Percentiles rank a stretch among this genome's conserved stretches.
Evolutionary conservation across 2,797 vertebrate genomes (phyloP).

Genomic region (Neosilurus hyrtlii): DNA sequence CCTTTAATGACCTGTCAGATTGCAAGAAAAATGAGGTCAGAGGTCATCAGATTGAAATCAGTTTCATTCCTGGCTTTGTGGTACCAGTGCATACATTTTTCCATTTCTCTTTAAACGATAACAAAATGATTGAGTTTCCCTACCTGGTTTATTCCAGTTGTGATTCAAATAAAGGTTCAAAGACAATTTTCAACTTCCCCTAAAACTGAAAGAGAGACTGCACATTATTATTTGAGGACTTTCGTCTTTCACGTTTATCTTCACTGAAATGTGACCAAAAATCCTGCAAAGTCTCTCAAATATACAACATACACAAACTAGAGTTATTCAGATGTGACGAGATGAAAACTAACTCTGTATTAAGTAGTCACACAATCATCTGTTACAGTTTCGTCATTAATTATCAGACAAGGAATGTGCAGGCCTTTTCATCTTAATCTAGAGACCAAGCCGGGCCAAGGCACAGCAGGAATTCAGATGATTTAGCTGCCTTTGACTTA

Average conservation of each 20-base stretch:
- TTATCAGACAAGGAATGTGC: constrained; percentile 78
- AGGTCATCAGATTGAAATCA: constrained; percentile 71
- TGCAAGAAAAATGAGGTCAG: constrained; percentile 72
- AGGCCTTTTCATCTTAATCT: constrained; percentile 73
- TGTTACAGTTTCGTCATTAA: constrained; percentile 71
- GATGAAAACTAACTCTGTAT: constrained; percentile 31
- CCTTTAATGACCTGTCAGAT: constrained; percentile 74
- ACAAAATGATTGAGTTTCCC: constrained; percentile 40
- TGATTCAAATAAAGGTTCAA: constrained; percentile 33
- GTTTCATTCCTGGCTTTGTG: constrained; percentile 59
- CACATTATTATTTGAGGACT: constrained; percentile 1
- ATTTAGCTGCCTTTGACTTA: constrained; percentile 60
- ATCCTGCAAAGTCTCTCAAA: background rate
- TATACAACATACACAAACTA: constrained; percentile 6
- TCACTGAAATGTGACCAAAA: background rate
- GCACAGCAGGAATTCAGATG: constrained; percentile 64
- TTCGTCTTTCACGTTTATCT: constrained; percentile 25
- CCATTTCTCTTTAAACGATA: constrained; percentile 47
- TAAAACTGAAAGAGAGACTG: constrained; percentile 16
- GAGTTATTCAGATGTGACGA: constrained; percentile 27
- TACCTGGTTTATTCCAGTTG: constrained; percentile 37
- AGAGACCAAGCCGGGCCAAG: constrained; percentile 57
- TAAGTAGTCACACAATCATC: constrained; percentile 54
- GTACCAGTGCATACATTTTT: constrained; percentile 66
- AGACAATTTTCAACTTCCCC: constrained; percentile 55